Evolutionary conservation across 1,140 invertebrate species (phyloP).

Genomic region (Manduca sexta): DNA sequence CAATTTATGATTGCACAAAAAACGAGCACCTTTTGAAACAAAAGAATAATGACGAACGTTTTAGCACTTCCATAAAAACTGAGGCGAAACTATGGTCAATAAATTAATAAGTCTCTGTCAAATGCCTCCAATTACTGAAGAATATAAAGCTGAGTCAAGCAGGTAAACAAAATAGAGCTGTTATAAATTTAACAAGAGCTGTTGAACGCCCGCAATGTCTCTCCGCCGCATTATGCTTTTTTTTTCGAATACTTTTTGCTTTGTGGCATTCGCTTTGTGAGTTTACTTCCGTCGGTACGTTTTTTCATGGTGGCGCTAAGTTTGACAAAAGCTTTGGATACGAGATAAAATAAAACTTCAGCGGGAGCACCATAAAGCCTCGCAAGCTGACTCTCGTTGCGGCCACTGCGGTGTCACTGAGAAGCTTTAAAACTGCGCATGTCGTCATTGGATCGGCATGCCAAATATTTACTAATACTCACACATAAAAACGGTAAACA

Average conservation of each 20-base stretch:
- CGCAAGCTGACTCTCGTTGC: not conserved
- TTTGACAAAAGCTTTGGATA: constrained; percentile 45
- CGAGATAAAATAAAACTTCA: constrained; percentile 40
- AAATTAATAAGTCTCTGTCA: constrained; percentile 72
- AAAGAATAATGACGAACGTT: constrained; percentile 43
- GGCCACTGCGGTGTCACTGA: too few species aligned
- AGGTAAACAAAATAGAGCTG: constrained; percentile 71
- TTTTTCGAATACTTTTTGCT: constrained; percentile 63
- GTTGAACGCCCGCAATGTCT: constrained; percentile 49
- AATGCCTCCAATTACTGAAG: constrained; percentile 66
- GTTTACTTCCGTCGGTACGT: constrained; percentile 59
- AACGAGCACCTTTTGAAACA: not conserved
- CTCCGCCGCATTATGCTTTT: constrained; percentile 65
- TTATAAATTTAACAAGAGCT: constrained; percentile 70
- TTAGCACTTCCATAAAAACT: constrained; percentile 68
- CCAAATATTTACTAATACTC: too few species aligned
- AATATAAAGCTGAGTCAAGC: constrained; percentile 62
- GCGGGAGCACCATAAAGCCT: constrained; percentile 23
- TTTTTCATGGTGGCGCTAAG: constrained; percentile 69
- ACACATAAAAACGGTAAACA: too few species aligned
- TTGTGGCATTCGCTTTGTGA: constrained; percentile 64
- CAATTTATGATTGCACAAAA: not conserved
- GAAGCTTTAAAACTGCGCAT: too few species aligned
- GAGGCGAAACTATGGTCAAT: constrained; percentile 58
- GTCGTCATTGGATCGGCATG: too few species aligned